Percentiles rank a stretch among this genome's conserved stretches.
phyloP scores from a whole-genome alignment of 2,113 vertebrate species.

The Actinemys pallida region DNA sequence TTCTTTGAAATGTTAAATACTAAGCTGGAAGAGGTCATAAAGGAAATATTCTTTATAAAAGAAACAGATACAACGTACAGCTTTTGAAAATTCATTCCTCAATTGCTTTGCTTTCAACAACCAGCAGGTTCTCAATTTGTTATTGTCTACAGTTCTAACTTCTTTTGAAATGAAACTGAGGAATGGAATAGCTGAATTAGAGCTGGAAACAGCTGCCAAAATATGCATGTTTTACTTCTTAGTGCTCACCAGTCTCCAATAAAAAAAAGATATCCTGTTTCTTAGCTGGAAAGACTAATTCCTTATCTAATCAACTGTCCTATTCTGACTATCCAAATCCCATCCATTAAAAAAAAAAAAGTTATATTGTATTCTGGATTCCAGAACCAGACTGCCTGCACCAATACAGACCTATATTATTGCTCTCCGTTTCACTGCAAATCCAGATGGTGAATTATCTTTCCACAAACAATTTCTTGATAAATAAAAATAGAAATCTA shows the following conservation, averaged over 20 bases:
- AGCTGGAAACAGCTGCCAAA: slow-evolving; percentile 49
- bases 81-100: slow-evolving; percentile 61
- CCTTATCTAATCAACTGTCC: slow-evolving; percentile 24
- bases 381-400: neutral
- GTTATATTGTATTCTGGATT: neutral
- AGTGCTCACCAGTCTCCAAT: slow-evolving; percentile 30
- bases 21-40: slow-evolving; percentile 63
- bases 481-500: neutral
- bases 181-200: slow-evolving; percentile 38
- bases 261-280: neutral
- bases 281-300: slow-evolving; percentile 22
- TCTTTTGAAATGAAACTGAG: slow-evolving; percentile 65
- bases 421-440: slow-evolving; percentile 18
- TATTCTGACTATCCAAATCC: neutral
- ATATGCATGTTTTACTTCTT: slow-evolving; percentile 21
- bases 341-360: neutral
- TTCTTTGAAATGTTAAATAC: slow-evolving; percentile 80
- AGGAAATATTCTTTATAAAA: slow-evolving; percentile 68
- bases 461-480: slow-evolving; percentile 35
- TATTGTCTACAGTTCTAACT: slow-evolving; percentile 42
- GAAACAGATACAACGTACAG: slow-evolving; percentile 27
- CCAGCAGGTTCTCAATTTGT: slow-evolving; percentile 28
- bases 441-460: slow-evolving; percentile 2
- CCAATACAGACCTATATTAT: neutral
- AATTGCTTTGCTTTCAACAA: slow-evolving; percentile 54